phyloP scores from a whole-genome alignment of 2,888 invertebrate species.

The Dicyrtoma fusca region DNA sequence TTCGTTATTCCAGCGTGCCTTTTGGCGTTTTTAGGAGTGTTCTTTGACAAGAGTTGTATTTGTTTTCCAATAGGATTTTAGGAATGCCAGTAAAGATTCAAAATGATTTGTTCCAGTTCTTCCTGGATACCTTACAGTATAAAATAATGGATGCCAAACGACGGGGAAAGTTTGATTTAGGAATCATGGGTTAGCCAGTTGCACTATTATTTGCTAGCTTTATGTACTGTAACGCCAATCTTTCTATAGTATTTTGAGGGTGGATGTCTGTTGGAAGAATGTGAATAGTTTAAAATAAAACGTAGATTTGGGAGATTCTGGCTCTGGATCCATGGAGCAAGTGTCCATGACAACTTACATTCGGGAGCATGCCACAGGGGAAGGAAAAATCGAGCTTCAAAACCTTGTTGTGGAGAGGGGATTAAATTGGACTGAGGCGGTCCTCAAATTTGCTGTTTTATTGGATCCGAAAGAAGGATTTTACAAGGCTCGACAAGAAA shows the following conservation, averaged over 20 bases:
- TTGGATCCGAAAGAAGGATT: conserved; percentile 83
- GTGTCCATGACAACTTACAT: conserved; percentile 81
- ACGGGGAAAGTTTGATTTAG: conserved; percentile 93
- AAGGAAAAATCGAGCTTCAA: conserved; percentile 90
- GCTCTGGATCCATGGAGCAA: conserved; percentile 68
- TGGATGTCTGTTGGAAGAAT: too few relatives aligned
- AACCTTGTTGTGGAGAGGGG: conserved; percentile 90
- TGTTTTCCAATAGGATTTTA: conserved; percentile 67
- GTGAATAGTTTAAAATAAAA: neutral
- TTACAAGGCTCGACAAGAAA: conserved; percentile 82
- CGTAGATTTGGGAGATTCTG: conserved; percentile 77
- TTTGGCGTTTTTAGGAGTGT: too few relatives aligned
- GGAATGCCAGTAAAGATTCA: conserved; percentile 97
- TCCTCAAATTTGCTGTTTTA: conserved; percentile 75
- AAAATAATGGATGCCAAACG: conserved; percentile 92
- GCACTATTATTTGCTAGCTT: neutral
- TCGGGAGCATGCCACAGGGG: conserved; percentile 86
- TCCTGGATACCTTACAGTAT: conserved; percentile 90
- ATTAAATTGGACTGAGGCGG: conserved; percentile 88
- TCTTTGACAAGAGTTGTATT: too few relatives aligned
- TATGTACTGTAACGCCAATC: too few relatives aligned
- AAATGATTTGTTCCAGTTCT: conserved; percentile 95
- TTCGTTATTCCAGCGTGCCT: too few relatives aligned
- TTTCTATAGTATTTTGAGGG: too few relatives aligned
- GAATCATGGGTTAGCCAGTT: conserved; percentile 68